These are phyloP conservation scores for Cyphomyrmex costatus DNA, from an alignment of 1,140 invertebrate species.

Conservation along the genomic window DNA sequence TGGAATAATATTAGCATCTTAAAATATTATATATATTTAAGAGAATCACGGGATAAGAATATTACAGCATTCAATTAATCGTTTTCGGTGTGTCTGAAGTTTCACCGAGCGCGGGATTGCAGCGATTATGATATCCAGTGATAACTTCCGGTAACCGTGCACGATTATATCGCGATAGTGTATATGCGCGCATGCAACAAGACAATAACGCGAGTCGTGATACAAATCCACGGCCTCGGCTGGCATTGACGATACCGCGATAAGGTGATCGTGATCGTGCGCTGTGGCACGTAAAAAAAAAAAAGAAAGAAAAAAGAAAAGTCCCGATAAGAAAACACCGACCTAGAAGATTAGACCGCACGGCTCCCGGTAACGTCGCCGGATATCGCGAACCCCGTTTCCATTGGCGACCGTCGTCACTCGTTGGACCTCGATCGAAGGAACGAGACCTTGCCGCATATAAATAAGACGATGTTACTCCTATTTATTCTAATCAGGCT, in stretches of 20 bases:
- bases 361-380: constrained; percentile 13
- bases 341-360: constrained; percentile 30
- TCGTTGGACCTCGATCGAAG: constrained; percentile 42
- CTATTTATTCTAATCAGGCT: constrained; percentile 13
- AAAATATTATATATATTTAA: too few relatives aligned
- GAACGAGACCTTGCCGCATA: constrained; percentile 39
- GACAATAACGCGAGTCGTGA: background rate
- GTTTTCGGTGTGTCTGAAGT: background rate
- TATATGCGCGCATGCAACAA: background rate
- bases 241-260: constrained; percentile 39
- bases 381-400: constrained; percentile 26
- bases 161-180: background rate
- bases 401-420: constrained; percentile 5
- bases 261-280: constrained; percentile 21
- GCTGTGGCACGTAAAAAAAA: background rate
- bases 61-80: background rate
- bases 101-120: background rate
- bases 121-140: background rate
- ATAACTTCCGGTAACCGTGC: constrained; percentile 28
- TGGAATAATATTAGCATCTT: too few relatives aligned
- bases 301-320: background rate
- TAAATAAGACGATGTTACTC: constrained; percentile 12
- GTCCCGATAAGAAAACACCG: constrained; percentile 38
- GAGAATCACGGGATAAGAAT: too few relatives aligned
- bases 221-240: constrained; percentile 24